A percentile compares a stretch with the other conserved stretches of the same genome.
Conservation (phyloP, 2,888 invertebrate genomes). For the Eupithecia subfuscata region DNA sequence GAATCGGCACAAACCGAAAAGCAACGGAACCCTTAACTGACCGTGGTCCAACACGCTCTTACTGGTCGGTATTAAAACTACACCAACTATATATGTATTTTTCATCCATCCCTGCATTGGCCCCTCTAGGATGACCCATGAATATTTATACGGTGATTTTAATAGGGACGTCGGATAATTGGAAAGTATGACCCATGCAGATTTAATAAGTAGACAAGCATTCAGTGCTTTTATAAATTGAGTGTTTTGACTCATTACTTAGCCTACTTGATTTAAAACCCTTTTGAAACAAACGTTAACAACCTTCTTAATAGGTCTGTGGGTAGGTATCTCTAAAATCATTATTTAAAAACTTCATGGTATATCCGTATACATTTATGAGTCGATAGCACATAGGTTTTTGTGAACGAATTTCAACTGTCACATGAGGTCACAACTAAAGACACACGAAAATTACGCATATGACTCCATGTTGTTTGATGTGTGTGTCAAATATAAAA, state of each 20-base stretch:
- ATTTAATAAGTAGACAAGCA: slow-evolving; percentile 14
- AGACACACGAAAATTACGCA: not conserved
- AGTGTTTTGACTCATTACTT: not conserved
- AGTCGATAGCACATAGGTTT: slow-evolving; percentile 17
- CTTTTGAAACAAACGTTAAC: not conserved
- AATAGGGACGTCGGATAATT: slow-evolving; percentile 51
- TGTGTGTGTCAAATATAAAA: slow-evolving; percentile 28
- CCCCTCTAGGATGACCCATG: slow-evolving; percentile 70
- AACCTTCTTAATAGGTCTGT: not conserved
- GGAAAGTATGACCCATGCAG: slow-evolving; percentile 24
- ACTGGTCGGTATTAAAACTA: slow-evolving; percentile 57
- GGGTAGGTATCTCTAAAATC: not conserved
- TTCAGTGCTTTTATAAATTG: not conserved
- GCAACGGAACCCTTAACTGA: not conserved
- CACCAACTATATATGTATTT: slow-evolving; percentile 60
- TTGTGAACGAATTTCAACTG: slow-evolving; percentile 10
- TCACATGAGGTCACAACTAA: slow-evolving; percentile 14
- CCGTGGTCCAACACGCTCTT: not conserved
- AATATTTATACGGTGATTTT: slow-evolving; percentile 81
- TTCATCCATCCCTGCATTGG: slow-evolving; percentile 57
- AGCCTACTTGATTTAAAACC: not conserved
- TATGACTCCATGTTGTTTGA: slow-evolving; percentile 2
- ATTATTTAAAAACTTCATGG: slow-evolving; percentile 29
- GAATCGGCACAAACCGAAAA: not conserved
- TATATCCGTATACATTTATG: slow-evolving; percentile 11